A percentile compares a stretch with the other conserved stretches of the same genome.
Evolutionary conservation across 2,888 invertebrate species (phyloP).

Genomic region (Cheilosia impressa): DNA sequence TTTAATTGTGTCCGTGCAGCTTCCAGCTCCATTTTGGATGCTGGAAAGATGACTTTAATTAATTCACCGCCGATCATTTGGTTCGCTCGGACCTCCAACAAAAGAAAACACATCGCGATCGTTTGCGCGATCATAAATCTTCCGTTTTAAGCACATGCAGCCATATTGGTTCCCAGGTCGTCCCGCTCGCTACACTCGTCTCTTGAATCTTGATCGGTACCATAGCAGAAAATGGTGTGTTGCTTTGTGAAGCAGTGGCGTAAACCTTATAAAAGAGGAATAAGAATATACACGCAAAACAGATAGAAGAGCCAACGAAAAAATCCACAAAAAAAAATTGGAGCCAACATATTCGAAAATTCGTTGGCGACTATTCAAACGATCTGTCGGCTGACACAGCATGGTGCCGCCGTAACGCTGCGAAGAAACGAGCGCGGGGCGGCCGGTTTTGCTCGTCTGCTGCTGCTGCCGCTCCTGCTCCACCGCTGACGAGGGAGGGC

Average conservation of each 20-base stretch:
- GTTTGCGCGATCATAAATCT: conserved; percentile 68
- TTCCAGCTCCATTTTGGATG: conserved; percentile 17
- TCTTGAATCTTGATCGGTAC: conserved; percentile 22
- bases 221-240: conserved; percentile 56
- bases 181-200: background rate
- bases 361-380: conserved; percentile 69
- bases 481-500: conserved; percentile 41
- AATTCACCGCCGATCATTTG: conserved; percentile 54
- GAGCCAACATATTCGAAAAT: conserved; percentile 28
- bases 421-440: background rate
- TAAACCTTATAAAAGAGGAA: conserved; percentile 16
- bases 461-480: conserved; percentile 4
- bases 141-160: conserved; percentile 69
- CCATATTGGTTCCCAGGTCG: conserved; percentile 62
- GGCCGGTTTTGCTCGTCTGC: background rate
- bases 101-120: conserved; percentile 69
- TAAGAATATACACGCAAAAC: conserved; percentile 28
- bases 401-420: conserved; percentile 13
- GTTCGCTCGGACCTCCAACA: conserved; percentile 61
- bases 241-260: conserved; percentile 45
- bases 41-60: conserved; percentile 45
- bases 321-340: conserved; percentile 1
- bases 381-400: conserved; percentile 64
- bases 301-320: conserved; percentile 22
- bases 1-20: conserved; percentile 22